phyloP scores from a whole-genome alignment of 2,113 vertebrate genomes.

The Lipotes vexillifer region DNA sequence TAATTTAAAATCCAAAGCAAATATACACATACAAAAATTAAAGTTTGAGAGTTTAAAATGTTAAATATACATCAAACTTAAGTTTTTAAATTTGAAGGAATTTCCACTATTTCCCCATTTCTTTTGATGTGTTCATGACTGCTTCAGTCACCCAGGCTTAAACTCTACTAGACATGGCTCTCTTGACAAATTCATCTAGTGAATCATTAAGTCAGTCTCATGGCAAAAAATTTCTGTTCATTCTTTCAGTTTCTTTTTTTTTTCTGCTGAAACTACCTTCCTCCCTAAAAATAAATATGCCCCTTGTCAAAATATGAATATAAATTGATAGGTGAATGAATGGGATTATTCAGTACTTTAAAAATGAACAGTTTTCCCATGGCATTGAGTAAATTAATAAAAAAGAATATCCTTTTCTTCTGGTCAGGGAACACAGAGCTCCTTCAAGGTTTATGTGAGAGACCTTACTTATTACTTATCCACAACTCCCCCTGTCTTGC shows the following conservation, averaged over 20 bases:
- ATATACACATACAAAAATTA: not conserved
- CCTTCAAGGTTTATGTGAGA: not conserved
- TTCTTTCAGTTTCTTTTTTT: not conserved
- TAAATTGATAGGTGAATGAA: not conserved
- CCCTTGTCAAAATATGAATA: not conserved
- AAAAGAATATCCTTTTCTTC: not conserved
- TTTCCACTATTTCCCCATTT: not conserved
- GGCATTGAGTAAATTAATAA: not conserved
- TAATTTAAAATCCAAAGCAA: not conserved
- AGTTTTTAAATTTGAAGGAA: not conserved
- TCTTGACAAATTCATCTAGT: not conserved
- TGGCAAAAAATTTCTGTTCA: not conserved
- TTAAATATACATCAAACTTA: not conserved
- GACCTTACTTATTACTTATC: not conserved
- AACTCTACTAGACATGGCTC: not conserved
- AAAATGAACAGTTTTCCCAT: not conserved
- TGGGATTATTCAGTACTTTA: not conserved
- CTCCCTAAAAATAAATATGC: not conserved
- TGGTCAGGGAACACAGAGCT: not conserved
- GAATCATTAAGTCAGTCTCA: not conserved
- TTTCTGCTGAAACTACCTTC: not conserved
- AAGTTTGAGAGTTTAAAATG: not conserved
- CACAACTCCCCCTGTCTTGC: not conserved
- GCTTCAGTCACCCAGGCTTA: not conserved
- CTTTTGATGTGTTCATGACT: not conserved